Conservation (phyloP, 2,888 invertebrate genomes). For the Ditula angustiorana region DNA sequence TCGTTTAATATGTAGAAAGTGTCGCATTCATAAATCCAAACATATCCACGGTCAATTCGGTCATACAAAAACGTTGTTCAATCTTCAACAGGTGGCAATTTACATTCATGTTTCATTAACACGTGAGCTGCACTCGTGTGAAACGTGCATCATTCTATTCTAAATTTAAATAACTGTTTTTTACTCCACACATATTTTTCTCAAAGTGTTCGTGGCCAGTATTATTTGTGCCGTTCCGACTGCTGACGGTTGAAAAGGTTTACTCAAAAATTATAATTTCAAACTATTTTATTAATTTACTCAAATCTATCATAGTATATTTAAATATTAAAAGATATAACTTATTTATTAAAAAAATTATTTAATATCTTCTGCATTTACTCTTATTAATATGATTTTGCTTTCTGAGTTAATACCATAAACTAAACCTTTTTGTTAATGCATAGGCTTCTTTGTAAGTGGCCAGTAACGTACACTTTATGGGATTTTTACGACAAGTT, state of each 20-base stretch:
- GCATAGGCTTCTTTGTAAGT: background rate
- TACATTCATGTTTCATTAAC: background rate
- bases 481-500: background rate
- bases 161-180: constrained; percentile 19
- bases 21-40: background rate
- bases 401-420: no score
- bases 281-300: no score
- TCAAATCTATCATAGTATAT: no score
- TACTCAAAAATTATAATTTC: no score
- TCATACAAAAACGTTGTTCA: background rate
- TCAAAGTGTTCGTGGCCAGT: background rate
- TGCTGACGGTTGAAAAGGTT: no score
- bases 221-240: background rate
- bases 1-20: no score
- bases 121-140: background rate
- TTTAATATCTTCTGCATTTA: no score
- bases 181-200: background rate
- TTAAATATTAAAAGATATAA: no score
- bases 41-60: background rate
- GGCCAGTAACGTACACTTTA: background rate
- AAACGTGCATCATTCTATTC: constrained; percentile 17
- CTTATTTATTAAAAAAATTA: no score
- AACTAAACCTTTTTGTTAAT: background rate
- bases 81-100: background rate
- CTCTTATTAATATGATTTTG: no score